These are phyloP conservation scores for Cynaeus angustus DNA, from an alignment of 2,888 invertebrate genomes.

Conservation along the genomic window DNA sequence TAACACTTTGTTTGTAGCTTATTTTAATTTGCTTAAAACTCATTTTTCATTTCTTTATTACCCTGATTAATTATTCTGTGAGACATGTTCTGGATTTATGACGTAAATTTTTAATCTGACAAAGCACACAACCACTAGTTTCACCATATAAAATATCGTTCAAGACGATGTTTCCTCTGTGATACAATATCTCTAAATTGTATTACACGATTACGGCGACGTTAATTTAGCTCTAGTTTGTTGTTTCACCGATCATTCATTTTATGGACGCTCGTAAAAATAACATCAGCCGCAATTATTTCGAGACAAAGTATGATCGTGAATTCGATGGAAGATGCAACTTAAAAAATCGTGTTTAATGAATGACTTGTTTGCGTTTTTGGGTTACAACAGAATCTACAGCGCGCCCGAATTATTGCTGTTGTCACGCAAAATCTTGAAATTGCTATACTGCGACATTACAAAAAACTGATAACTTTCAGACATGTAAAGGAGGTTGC, in stretches of 20 bases:
- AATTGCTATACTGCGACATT: constrained; percentile 39
- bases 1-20: constrained; percentile 28
- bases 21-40: constrained; percentile 41
- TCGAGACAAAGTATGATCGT: neutral
- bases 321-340: neutral
- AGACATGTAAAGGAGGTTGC: constrained; percentile 37
- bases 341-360: constrained; percentile 20
- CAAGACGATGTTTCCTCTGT: constrained; percentile 29
- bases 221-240: constrained; percentile 23
- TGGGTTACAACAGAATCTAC: constrained; percentile 36
- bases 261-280: constrained; percentile 56
- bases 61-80: constrained; percentile 50
- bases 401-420: constrained; percentile 32
- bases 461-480: constrained; percentile 38
- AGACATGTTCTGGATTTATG: constrained; percentile 49
- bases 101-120: constrained; percentile 49
- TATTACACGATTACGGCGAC: constrained; percentile 38
- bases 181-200: constrained; percentile 37
- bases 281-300: constrained; percentile 52
- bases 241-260: constrained; percentile 51
- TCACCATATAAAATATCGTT: constrained; percentile 34
- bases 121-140: constrained; percentile 43
- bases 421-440: constrained; percentile 44
- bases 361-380: constrained; percentile 44
- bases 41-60: constrained; percentile 49